Evolutionary conservation across 1,140 invertebrate species (phyloP), one percentile per base, ranked within the genome.

Genomic region (Lordiphosa mommai): DNA sequence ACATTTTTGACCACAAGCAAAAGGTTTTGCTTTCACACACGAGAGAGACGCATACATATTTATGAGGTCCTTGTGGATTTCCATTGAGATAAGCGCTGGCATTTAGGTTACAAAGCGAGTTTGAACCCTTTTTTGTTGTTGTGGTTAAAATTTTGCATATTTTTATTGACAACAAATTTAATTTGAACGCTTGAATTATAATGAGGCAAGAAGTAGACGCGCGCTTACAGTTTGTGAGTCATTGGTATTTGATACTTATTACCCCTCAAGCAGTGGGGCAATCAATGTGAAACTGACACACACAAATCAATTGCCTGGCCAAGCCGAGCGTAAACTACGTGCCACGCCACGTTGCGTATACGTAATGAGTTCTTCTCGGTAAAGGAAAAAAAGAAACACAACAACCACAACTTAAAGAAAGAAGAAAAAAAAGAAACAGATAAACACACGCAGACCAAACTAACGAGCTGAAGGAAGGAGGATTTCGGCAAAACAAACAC

Each of bases 61-160:
- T 84, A 84, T 82, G 67, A 84, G 76, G 67, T 82, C 72, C 76
- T 76, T 51, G 51, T 76, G 77, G 76, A 84, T 69, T 82, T 82
- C 46, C 67, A 82, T 76, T 82, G 67, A 82, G 76, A 82, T 82
- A 82, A 84, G 67, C 77, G 67, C 41, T 55, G 49, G 53, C 77
- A 72, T 76, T 82, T 82, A 65, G 72, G 69, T 58, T 59, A 56
- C 63, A 70, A 61, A 41, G 9, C 1, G 16, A 17, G 3, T 17
- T 1, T 14, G 10, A 43, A 69, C 40, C 69, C 69, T 37, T 72
- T 64, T 55, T 23, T 43, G 66, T 63, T 53, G 14, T 30, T 23
- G 4, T 4, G n/a, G 12, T 12, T 48, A 44, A 61, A 70, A 48
- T 67, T 63, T 55, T 55, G 50, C 23, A 66, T 61, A 38, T 47